A percentile compares a stretch with the other conserved stretches of the same genome.
Evolutionary conservation across 2,888 invertebrate genomes (phyloP).

Genomic region (Lepetodrilus schrolli): DNA sequence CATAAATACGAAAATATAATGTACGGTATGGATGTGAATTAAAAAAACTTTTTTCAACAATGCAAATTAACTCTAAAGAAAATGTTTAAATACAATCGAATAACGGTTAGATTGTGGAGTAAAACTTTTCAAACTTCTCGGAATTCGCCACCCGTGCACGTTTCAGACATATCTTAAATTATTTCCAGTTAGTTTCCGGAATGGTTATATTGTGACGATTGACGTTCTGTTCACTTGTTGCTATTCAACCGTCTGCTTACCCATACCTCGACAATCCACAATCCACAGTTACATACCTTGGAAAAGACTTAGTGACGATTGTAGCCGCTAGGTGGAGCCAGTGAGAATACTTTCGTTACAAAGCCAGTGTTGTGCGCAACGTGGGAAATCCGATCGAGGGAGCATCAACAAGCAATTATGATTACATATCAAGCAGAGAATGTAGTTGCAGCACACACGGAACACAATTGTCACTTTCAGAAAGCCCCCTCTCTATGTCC

Average conservation of each 20-base stretch:
- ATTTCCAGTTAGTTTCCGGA: background rate
- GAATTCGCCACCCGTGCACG: background rate
- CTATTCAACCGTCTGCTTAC: background rate
- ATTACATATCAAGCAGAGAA: constrained; percentile 21
- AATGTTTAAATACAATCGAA: no score
- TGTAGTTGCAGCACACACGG: constrained; percentile 1
- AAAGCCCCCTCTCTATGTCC: background rate
- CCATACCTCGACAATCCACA: background rate
- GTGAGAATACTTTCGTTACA: constrained; percentile 11
- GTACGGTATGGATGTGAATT: no score
- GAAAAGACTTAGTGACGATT: background rate
- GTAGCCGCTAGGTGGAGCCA: background rate
- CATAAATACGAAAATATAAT: no score
- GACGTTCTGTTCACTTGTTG: background rate
- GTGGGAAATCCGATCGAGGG: constrained; percentile 16
- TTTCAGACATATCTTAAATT: background rate
- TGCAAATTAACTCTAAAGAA: no score
- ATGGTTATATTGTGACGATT: background rate
- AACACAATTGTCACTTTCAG: background rate
- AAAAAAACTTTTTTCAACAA: no score
- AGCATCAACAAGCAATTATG: constrained; percentile 24
- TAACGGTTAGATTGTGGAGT: no score
- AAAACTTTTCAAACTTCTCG: background rate
- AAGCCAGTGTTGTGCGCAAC: constrained; percentile 12
- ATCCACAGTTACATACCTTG: background rate